Percentiles rank a stretch among this genome's conserved stretches.
Evolutionary conservation across 2,113 vertebrate species (phyloP).

Genomic region (Poicephalus meyeri): DNA sequence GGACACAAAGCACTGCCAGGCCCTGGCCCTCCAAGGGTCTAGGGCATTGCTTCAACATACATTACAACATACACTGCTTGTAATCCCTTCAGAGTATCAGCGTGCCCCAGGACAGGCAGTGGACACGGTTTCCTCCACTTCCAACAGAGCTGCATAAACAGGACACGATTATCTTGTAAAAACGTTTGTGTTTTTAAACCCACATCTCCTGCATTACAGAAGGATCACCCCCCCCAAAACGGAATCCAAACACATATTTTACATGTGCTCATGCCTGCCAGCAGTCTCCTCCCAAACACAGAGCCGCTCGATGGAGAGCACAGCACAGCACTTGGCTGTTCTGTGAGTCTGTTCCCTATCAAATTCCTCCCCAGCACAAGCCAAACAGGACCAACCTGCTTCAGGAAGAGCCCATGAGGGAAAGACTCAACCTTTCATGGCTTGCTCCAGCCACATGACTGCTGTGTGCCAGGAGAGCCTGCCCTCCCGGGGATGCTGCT

Average conservation of each 20-base stretch:
- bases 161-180: background rate
- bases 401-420: background rate
- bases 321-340: background rate
- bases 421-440: background rate
- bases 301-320: accelerated
- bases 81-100: background rate
- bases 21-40: background rate
- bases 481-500: background rate
- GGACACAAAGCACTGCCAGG: background rate
- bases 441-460: accelerated
- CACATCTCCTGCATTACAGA: background rate
- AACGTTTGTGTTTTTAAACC: background rate
- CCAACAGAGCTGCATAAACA: background rate
- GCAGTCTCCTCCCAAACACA: background rate
- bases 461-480: background rate
- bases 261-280: background rate
- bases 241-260: background rate
- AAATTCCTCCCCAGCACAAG: background rate
- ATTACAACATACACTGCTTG: too few relatives aligned
- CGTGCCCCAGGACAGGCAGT: background rate
- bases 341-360: background rate
- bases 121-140: background rate
- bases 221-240: background rate
- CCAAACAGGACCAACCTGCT: accelerated
- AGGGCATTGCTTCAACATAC: background rate